A percentile compares a stretch with the other conserved stretches of the same genome.
These are phyloP conservation scores for Amazona guildingii DNA, from an alignment of 2,113 vertebrate genomes.

Conservation along the genomic window DNA sequence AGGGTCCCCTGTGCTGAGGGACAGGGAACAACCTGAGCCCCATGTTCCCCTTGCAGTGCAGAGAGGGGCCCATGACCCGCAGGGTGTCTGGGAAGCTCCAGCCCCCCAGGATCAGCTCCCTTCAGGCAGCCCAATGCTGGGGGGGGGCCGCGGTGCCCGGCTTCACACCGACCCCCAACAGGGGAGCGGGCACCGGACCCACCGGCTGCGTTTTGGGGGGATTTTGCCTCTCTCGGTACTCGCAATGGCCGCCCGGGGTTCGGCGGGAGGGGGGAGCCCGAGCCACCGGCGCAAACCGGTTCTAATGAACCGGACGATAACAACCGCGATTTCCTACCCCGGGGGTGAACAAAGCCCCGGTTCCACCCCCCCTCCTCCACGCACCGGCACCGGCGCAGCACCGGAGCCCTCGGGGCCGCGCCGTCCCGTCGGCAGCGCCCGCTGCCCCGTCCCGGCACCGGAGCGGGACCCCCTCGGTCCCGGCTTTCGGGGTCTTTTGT, in stretches of 20 bases:
- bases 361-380: not conserved
- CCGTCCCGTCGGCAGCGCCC: not conserved
- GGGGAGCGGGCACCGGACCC: not conserved
- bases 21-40: not conserved
- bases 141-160: not conserved
- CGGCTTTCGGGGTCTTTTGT: not conserved
- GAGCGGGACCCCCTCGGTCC: not conserved
- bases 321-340: not conserved
- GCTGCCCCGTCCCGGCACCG: not conserved
- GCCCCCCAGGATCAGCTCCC: not conserved
- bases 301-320: constrained; percentile 3
- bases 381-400: not conserved
- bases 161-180: not conserved
- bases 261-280: not conserved
- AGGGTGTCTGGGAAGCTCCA: not conserved
- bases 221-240: not conserved
- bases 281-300: constrained; percentile 31
- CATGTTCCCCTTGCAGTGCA: not conserved
- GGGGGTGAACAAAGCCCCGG: not conserved
- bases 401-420: not conserved
- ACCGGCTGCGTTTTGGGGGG: not conserved
- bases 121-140: not conserved
- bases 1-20: not conserved
- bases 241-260: not conserved
- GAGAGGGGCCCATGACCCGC: rapidly evolving